Evolutionary conservation across 2,797 vertebrate genomes (phyloP).

Genomic region (Chromobotia macracanthus): DNA sequence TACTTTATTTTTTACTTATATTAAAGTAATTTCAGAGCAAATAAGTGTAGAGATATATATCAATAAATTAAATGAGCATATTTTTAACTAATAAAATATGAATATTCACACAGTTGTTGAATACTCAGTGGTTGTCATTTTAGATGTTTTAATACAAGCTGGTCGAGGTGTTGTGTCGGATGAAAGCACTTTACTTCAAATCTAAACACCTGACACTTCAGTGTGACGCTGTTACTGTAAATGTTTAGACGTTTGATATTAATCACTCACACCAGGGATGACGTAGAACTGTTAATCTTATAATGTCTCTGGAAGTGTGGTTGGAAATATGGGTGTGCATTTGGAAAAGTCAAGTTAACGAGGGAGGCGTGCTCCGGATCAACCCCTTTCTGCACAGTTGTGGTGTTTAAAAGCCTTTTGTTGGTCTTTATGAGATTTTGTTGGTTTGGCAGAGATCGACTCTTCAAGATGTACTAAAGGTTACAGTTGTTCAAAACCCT

Average conservation of each 20-base stretch:
- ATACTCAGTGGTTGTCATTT: neutral
- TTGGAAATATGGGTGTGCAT: neutral
- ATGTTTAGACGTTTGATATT: conserved; percentile 49
- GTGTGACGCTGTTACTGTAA: conserved; percentile 13
- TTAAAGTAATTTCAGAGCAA: too few species aligned
- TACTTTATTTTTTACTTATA: too few species aligned
- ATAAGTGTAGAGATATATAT: too few species aligned
- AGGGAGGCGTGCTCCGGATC: neutral
- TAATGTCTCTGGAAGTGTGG: neutral
- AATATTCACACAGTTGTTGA: neutral
- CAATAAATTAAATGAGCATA: too few species aligned
- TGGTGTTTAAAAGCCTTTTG: neutral
- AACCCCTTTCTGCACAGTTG: neutral
- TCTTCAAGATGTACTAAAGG: neutral
- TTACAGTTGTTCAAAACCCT: neutral
- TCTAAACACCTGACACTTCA: conserved; percentile 25
- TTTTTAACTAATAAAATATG: too few species aligned
- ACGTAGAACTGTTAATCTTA: neutral
- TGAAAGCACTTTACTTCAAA: conserved; percentile 13
- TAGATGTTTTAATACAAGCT: neutral
- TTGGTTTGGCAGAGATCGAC: neutral
- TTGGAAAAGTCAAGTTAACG: neutral
- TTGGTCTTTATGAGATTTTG: neutral
- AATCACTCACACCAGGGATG: neutral
- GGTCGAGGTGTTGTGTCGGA: neutral